These are phyloP conservation scores for Nannoperca australis DNA, from an alignment of 2,797 vertebrate species.

Conservation along the genomic window DNA sequence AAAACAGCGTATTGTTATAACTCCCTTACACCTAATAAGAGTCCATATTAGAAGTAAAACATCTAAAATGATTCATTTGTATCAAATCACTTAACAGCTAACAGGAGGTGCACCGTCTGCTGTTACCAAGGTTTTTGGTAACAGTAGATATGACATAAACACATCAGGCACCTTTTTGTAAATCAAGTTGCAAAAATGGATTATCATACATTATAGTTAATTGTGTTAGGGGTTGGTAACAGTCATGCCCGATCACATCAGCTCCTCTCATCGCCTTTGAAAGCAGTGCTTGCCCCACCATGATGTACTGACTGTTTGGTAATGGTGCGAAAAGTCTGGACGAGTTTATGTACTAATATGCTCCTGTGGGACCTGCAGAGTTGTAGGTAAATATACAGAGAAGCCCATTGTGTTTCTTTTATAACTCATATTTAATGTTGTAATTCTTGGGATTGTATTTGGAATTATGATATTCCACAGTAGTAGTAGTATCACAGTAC, in stretches of 20 bases:
- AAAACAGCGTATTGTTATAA: background rate
- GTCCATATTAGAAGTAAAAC: background rate
- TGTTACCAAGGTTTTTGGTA: background rate
- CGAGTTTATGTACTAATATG: slow-evolving; percentile 9
- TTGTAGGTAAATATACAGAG: slow-evolving; percentile 6
- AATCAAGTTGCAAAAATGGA: slow-evolving; percentile 11
- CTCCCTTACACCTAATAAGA: background rate
- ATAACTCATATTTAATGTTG: background rate
- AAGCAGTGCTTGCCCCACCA: slow-evolving; percentile 8
- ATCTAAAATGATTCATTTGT: background rate
- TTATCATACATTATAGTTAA: slow-evolving; percentile 6
- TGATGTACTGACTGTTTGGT: background rate
- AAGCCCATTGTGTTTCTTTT: background rate
- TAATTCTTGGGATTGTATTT: background rate
- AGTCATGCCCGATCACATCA: slow-evolving; percentile 22
- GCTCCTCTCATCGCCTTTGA: slow-evolving; percentile 16
- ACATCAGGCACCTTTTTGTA: slow-evolving; percentile 7
- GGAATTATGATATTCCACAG: background rate
- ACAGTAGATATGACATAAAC: background rate
- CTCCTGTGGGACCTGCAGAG: slow-evolving; percentile 12
- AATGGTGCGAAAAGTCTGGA: slow-evolving; percentile 20
- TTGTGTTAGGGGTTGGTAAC: background rate
- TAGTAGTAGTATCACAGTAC: background rate
- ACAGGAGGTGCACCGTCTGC: background rate
- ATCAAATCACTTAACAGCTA: slow-evolving; percentile 20